These are phyloP conservation scores for Zaprionus bogoriensis DNA, from an alignment of 2,888 invertebrate species.

Conservation along the genomic window DNA sequence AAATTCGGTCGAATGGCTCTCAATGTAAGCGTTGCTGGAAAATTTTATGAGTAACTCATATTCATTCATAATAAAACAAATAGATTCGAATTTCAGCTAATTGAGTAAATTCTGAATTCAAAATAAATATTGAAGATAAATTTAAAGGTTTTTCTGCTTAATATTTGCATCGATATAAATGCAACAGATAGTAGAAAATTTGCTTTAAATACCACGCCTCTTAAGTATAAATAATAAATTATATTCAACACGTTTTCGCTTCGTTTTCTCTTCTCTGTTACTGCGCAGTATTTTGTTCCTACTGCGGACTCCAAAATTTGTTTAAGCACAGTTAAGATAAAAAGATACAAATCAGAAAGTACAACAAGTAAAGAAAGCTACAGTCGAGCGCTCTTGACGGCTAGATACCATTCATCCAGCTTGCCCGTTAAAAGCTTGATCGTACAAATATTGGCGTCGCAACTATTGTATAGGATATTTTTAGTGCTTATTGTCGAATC, in stretches of 20 bases:
- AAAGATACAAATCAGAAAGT: neutral
- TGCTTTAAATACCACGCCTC: too few relatives aligned
- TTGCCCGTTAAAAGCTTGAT: too few relatives aligned
- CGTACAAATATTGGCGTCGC: too few relatives aligned
- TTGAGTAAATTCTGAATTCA: too few relatives aligned
- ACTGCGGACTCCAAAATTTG: conserved; percentile 1
- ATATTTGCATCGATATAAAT: too few relatives aligned
- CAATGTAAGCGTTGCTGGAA: neutral
- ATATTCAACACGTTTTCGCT: neutral
- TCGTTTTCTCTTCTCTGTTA: neutral
- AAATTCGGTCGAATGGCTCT: neutral
- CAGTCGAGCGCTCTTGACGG: neutral
- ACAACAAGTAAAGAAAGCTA: neutral
- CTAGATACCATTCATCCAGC: too few relatives aligned
- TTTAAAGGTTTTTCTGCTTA: neutral
- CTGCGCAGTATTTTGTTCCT: neutral
- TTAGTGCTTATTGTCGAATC: too few relatives aligned
- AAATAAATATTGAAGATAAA: neutral
- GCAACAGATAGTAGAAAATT: too few relatives aligned
- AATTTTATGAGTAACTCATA: neutral
- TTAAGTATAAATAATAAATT: too few relatives aligned
- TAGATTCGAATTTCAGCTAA: neutral
- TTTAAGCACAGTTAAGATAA: neutral
- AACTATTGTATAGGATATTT: too few relatives aligned
- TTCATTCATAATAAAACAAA: neutral